These are phyloP conservation scores for Thamnophis sirtalis DNA, from an alignment of 2,113 vertebrate genomes.

Conservation along the genomic window DNA sequence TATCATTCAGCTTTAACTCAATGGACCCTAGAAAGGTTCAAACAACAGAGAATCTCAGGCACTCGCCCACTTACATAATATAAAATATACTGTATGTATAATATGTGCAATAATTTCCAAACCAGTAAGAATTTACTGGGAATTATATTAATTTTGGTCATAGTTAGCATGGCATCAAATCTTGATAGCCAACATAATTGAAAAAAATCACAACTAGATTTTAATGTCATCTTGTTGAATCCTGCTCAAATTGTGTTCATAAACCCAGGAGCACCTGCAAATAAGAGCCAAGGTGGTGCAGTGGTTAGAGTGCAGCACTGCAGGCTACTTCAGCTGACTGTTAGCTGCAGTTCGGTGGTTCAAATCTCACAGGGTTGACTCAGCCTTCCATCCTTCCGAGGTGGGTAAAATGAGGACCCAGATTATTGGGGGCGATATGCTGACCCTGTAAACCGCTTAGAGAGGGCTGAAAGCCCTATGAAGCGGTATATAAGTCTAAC, in stretches of 20 bases:
- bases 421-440: too few relatives aligned
- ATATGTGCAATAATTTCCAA: not conserved
- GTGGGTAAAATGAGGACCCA: too few relatives aligned
- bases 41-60: not conserved
- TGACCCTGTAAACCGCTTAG: too few relatives aligned
- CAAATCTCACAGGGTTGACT: too few relatives aligned
- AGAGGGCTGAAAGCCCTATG: too few relatives aligned
- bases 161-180: not conserved
- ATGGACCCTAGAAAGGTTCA: conserved; percentile 72
- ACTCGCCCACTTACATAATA: not conserved
- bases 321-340: too few relatives aligned
- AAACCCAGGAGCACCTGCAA: not conserved
- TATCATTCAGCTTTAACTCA: conserved; percentile 83
- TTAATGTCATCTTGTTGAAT: not conserved
- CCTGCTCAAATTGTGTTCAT: not conserved
- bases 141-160: not conserved
- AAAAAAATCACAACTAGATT: not conserved
- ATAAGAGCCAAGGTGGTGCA: too few relatives aligned
- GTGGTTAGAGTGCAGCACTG: too few relatives aligned
- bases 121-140: not conserved
- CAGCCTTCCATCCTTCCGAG: too few relatives aligned
- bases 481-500: too few relatives aligned
- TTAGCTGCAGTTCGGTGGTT: too few relatives aligned
- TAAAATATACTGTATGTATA: too few relatives aligned
- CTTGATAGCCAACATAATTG: not conserved